A percentile compares a stretch with the other conserved stretches of the same genome.
phyloP scores from a whole-genome alignment of 2,888 invertebrate genomes.

The Parochlus steinenii region DNA sequence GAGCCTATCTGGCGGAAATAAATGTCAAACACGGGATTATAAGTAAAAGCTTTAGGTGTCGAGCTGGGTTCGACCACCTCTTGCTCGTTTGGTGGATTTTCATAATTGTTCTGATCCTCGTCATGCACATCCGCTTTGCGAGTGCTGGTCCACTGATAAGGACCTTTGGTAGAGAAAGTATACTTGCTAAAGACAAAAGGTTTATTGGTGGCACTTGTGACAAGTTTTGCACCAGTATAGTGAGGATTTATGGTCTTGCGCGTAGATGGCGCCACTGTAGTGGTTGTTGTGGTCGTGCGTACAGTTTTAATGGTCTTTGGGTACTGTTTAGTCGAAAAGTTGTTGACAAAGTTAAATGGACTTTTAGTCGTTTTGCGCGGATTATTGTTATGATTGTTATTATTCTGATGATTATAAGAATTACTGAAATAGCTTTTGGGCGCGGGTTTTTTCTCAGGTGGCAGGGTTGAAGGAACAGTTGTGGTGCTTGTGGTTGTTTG shows the following conservation, averaged over 20 bases:
- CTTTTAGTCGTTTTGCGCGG: constrained; percentile 5
- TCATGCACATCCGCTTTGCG: constrained; percentile 14
- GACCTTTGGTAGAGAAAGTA: constrained; percentile 35
- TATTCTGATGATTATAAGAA: constrained; percentile 10
- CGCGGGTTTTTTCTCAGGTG: constrained; percentile 7
- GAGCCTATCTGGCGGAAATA: constrained; percentile 26
- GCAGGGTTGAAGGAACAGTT: too few species aligned
- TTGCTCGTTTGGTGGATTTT: not conserved
- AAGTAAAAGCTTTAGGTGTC: constrained; percentile 16
- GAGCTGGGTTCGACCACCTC: constrained; percentile 5
- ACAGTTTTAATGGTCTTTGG: constrained; percentile 1
- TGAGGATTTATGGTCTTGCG: constrained; percentile 7
- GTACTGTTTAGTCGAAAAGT: not conserved
- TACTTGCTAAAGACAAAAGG: constrained; percentile 29
- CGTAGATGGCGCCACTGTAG: constrained; percentile 18
- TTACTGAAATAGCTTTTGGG: constrained; percentile 12
- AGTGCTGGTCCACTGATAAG: constrained; percentile 37
- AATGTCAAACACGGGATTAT: constrained; percentile 23
- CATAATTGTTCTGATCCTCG: constrained; percentile 9
- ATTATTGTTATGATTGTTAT: constrained; percentile 10
- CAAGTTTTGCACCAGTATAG: constrained; percentile 3
- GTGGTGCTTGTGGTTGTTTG: constrained; percentile 7
- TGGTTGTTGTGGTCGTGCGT: constrained; percentile 6
- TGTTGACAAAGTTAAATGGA: constrained; percentile 3
- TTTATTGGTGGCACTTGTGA: constrained; percentile 18